A percentile compares a stretch with the other conserved stretches of the same genome.
Conservation (phyloP, 2,888 invertebrate species). For the Ditula angustiorana region DNA sequence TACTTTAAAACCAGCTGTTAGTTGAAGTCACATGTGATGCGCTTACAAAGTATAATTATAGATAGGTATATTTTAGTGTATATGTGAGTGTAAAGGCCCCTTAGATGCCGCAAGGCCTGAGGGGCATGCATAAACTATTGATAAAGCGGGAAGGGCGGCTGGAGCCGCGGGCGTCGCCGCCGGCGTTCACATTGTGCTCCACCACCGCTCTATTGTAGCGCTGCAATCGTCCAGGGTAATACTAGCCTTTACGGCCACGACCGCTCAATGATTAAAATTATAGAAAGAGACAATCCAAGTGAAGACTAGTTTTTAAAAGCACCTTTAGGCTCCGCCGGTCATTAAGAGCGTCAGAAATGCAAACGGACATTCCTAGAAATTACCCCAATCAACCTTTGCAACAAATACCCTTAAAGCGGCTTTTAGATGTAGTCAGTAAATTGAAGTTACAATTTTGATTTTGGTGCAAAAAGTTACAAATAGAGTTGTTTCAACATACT, state of each 20-base stretch:
- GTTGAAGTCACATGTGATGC: neutral
- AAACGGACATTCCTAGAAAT: neutral
- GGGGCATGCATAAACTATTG: slow-evolving; percentile 69
- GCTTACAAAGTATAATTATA: slow-evolving; percentile 9
- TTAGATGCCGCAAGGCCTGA: slow-evolving; percentile 43
- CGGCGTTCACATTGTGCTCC: slow-evolving; percentile 49
- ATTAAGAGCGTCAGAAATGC: neutral
- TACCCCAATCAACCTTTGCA: too few species aligned
- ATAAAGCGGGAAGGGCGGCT: slow-evolving; percentile 65
- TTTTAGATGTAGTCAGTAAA: too few species aligned
- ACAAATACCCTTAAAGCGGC: too few species aligned
- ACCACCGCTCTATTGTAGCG: slow-evolving; percentile 26
- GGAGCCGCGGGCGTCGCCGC: slow-evolving; percentile 49
- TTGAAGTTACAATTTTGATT: too few species aligned
- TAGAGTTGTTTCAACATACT: too few species aligned
- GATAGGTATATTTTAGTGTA: neutral
- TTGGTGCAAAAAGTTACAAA: too few species aligned
- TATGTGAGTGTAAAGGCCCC: slow-evolving; percentile 14
- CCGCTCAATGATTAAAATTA: slow-evolving; percentile 3
- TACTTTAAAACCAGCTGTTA: neutral
- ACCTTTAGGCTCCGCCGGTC: neutral
- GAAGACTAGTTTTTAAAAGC: neutral
- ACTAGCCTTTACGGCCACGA: slow-evolving; percentile 5
- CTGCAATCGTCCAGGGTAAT: slow-evolving; percentile 7
- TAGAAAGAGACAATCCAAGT: neutral